Conservation (phyloP, 2,888 invertebrate genomes). For the Noctua janthina region DNA sequence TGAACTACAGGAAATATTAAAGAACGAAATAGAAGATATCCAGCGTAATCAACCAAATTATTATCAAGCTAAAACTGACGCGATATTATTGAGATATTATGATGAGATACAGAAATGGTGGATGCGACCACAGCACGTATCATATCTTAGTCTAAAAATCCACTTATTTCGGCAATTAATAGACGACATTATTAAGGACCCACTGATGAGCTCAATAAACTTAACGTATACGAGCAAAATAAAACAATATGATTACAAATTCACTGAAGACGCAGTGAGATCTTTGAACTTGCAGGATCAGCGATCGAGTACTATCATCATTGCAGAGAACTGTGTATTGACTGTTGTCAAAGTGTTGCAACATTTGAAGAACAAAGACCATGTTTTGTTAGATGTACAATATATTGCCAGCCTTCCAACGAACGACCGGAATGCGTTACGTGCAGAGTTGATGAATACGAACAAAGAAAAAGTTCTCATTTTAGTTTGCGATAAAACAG, state of each 20-base stretch:
- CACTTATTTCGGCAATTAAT: neutral
- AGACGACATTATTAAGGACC: neutral
- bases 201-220: neutral
- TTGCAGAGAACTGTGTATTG: constrained; percentile 14
- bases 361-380: constrained; percentile 2
- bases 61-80: neutral
- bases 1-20: neutral
- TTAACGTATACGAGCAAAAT: neutral
- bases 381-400: constrained; percentile 18
- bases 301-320: neutral
- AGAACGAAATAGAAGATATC: constrained; percentile 4
- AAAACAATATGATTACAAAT: neutral
- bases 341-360: constrained; percentile 23
- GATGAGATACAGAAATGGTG: neutral
- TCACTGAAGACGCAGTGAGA: constrained; percentile 2
- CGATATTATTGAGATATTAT: neutral
- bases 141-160: neutral
- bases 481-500: constrained; percentile 4
- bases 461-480: neutral
- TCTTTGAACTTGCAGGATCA: neutral
- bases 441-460: neutral
- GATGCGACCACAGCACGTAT: neutral
- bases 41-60: constrained; percentile 6
- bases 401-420: constrained; percentile 11
- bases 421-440: neutral